Evolutionary conservation across 2,797 vertebrate genomes (phyloP), one percentile per base, ranked within the genome.

Genomic region (Myotis planiceps): DNA sequence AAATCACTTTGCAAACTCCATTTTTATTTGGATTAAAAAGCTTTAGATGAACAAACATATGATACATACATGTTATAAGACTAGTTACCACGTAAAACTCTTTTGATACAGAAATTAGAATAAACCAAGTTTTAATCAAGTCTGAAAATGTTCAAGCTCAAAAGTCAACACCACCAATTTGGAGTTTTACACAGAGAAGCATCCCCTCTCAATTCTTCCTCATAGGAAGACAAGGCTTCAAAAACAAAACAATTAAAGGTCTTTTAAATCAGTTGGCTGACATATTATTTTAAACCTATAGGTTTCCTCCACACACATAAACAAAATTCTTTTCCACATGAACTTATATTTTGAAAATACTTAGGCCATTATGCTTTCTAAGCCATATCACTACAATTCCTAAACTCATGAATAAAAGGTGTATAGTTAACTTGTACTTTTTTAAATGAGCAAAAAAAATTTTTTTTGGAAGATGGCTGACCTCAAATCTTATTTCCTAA

Each of bases 11-110:
- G 97, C 98, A 98, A 99, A 98, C 98, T 99, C 95, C 95, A 98
- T 98, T 98, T 99, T 99, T 99, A 99, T 99, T 99, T 97, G 98
- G 98, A 98, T 98, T 98, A 98, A 99, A 98, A 99, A 98, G 98
- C 98, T 98, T 98, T 97, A 97, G 96, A 97, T 98, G 98, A 98
- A 98, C 98, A 99, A 98, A 98, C 90, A 98, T 98, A 98, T 98
- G 97, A 98, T 98, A 99, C 98, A 99, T 98, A 98, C 98, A 98
- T 93, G 88, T 98, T 97, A 97, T 97, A 97, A 98, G 97, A 98
- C 98, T 98, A 98, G 96, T 98, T 98, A 98, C 95, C 98, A 98
- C 97, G 97, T 96, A 97, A 98, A 98, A 97, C 94, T 97, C 96
- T 97, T 96, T 97, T 97, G 93, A 98, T 98, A 98, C 97, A 98